Conservation (phyloP, 2,888 invertebrate genomes). For the Eupithecia centaureata region DNA sequence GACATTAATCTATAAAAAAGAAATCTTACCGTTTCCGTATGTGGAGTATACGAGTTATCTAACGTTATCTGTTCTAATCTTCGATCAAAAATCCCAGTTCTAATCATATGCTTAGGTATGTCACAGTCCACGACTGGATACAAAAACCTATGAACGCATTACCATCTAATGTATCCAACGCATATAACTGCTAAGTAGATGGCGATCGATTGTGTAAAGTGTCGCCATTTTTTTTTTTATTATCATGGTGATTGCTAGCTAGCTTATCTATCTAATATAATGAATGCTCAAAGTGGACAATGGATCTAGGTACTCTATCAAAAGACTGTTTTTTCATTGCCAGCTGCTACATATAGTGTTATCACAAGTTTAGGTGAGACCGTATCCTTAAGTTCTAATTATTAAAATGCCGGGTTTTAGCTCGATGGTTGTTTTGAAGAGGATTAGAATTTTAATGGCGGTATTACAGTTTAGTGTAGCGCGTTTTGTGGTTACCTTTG, state of each 20-base stretch:
- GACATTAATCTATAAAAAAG: no score
- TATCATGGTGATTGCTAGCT: background rate
- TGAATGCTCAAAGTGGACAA: background rate
- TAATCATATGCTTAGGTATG: no score
- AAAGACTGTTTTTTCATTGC: background rate
- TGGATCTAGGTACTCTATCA: background rate
- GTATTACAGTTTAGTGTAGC: no score
- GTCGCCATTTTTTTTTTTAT: background rate
- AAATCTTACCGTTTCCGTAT: no score
- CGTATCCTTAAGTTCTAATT: conserved; percentile 27
- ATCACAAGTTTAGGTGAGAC: conserved; percentile 29
- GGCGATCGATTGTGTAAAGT: background rate
- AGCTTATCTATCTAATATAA: background rate
- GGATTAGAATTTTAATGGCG: conserved; percentile 30
- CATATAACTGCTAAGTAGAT: background rate
- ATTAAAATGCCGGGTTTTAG: conserved; percentile 27
- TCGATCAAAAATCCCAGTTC: no score
- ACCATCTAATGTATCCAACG: background rate
- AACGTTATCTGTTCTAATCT: no score
- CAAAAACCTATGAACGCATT: no score
- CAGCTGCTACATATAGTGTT: background rate
- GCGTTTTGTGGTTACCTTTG: background rate
- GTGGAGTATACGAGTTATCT: no score
- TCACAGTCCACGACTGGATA: no score
- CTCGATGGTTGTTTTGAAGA: conserved; percentile 19